Percentiles rank a stretch among this genome's conserved stretches.
Evolutionary conservation across 1,140 invertebrate species (phyloP).

Genomic region (Batillaria attramentaria): DNA sequence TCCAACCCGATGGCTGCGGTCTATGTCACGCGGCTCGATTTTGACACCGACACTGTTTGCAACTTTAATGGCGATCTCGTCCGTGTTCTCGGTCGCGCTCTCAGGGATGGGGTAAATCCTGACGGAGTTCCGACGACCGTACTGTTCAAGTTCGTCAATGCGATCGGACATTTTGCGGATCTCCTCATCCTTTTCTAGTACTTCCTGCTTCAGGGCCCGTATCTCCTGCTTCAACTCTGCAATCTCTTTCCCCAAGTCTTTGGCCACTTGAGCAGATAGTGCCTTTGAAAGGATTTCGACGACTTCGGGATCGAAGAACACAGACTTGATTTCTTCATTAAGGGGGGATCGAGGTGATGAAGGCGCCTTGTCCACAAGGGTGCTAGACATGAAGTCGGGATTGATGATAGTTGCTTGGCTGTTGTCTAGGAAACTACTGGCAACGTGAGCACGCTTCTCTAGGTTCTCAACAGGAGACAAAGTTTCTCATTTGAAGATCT

Average conservation of each 20-base stretch:
- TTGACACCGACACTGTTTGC: background rate
- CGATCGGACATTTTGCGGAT: background rate
- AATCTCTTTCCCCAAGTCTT: background rate
- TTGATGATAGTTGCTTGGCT: constrained; percentile 5
- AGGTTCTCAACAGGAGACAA: no score
- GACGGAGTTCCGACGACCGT: background rate
- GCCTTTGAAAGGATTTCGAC: constrained; percentile 1
- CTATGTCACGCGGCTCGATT: background rate
- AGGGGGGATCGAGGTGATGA: background rate
- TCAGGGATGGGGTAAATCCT: constrained; percentile 5
- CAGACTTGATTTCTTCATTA: background rate
- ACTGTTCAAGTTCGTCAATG: constrained; percentile 3
- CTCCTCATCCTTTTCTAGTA: background rate
- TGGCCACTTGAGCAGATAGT: background rate
- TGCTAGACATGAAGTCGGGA: background rate
- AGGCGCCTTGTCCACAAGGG: background rate
- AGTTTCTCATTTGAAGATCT: no score
- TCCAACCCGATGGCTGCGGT: background rate
- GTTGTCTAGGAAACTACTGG: no score
- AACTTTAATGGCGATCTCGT: background rate
- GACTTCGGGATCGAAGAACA: background rate
- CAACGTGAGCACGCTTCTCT: no score
- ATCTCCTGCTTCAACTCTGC: no score
- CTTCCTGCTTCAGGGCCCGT: background rate
- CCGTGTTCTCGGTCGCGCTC: background rate